Evolutionary conservation across 1,140 invertebrate genomes (phyloP), one percentile per base, ranked within the genome.

Genomic region (Akabosia matsudoensis): DNA sequence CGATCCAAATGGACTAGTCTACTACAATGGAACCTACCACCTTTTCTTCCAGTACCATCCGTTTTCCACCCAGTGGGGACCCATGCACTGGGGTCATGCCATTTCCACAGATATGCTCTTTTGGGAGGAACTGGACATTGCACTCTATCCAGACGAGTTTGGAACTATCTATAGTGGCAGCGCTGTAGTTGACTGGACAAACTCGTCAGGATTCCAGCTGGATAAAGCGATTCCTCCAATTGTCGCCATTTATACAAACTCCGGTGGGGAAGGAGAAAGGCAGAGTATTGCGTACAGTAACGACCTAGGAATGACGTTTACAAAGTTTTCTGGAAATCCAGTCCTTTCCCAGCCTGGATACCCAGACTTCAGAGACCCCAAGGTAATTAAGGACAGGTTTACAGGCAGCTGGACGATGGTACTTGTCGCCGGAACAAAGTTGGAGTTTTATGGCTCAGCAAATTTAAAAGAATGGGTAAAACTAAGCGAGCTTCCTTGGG

Each of bases 1-100:
- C 70, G 79, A 80, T 22, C 79, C 79, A 10, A 80, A 80, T 64
- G 79, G 79, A 26, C 75, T 80, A 74, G 74, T 79, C 14, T 80
- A 75, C 31, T 75, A 73, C 18, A 71, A 78, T 24, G 79, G 79
- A 24, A 61, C 67, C 16, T 80, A 79, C 33, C 79, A 80, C 67
- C 34, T 33, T 1, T 51, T 45, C 30, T 72, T 22, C 70, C 70
- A 72, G 33, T 72, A 72, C 33, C 33, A 72, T 51, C 70, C 70
- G 10, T 3, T 22, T 13, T 52, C 74, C 34, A 31, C 78, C 74
- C 2, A 7, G 28, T 67, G 61, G 61, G 79, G 79, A 10, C 77
- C 79, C 3, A 80, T 78, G 77, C 76, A 78, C 31, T 80, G 79
- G 79, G 77, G 73, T 2, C 79, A 80, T 52, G 70, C 79, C 3